Percentiles rank a stretch among this genome's conserved stretches.
These are phyloP conservation scores for Oophaga pumilio DNA, from an alignment of 2,113 vertebrate species.

Conservation along the genomic window DNA sequence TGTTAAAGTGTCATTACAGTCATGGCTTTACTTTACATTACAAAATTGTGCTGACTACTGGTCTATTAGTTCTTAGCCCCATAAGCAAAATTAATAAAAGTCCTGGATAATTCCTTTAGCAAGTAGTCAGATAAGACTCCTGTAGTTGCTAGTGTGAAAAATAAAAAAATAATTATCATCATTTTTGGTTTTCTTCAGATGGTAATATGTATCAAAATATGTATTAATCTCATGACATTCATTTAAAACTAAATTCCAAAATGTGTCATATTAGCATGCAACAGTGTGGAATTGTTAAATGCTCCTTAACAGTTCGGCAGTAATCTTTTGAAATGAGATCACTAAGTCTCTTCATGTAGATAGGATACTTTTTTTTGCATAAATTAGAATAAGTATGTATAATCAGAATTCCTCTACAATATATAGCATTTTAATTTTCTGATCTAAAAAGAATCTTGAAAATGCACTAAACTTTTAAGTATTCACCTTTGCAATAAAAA, in stretches of 20 bases:
- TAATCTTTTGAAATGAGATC: conserved; percentile 34
- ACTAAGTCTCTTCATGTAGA: conserved; percentile 24
- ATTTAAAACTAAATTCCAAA: background rate
- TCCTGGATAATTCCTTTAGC: no score
- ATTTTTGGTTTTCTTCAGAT: background rate
- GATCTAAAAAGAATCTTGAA: conserved; percentile 35
- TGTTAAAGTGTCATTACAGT: no score
- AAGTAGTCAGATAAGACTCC: no score
- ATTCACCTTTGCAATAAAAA: conserved; percentile 55
- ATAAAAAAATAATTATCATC: no score
- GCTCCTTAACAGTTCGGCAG: background rate
- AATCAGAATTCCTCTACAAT: conserved; percentile 49
- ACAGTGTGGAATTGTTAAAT: background rate
- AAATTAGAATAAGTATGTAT: conserved; percentile 39
- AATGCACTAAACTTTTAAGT: conserved; percentile 48
- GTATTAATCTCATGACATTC: conserved; percentile 5
- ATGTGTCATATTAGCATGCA: conserved; percentile 31
- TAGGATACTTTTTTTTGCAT: conserved; percentile 1
- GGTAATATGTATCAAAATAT: background rate
- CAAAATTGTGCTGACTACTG: no score
- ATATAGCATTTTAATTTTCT: conserved; percentile 43
- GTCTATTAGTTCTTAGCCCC: no score
- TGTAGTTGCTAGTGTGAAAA: no score
- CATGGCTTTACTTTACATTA: no score
- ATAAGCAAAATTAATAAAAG: no score